Percentiles rank a stretch among this genome's conserved stretches.
These are phyloP conservation scores for Acromyrmex echinatior DNA, from an alignment of 1,140 invertebrate genomes.

Conservation along the genomic window DNA sequence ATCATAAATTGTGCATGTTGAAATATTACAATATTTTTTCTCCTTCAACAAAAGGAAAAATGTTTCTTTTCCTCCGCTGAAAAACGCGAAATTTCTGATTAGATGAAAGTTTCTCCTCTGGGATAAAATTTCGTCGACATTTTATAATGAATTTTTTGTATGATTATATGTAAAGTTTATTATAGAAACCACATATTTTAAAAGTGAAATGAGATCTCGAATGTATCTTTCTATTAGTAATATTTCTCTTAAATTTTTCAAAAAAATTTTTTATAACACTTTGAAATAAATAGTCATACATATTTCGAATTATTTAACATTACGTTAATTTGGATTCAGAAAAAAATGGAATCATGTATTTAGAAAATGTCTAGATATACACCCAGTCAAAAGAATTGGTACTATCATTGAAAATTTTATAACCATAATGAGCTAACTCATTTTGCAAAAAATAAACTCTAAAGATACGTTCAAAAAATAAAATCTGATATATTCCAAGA, in stretches of 20 bases:
- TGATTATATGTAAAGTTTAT: not conserved
- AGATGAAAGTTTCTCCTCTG: not conserved
- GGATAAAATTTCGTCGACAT: not conserved
- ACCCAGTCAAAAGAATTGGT: no score
- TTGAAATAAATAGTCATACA: no score
- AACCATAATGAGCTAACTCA: no score
- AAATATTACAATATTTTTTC: constrained; percentile 9
- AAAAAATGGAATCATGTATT: no score
- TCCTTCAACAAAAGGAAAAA: not conserved
- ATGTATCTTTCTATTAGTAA: not conserved
- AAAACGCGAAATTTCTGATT: constrained; percentile 16
- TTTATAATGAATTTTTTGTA: not conserved
- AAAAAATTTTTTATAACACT: not conserved
- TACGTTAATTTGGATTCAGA: no score
- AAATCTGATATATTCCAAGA: no score
- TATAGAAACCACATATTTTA: not conserved
- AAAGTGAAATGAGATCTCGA: not conserved
- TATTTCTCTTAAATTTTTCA: not conserved
- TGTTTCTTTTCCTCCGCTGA: not conserved
- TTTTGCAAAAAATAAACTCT: no score
- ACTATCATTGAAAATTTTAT: no score
- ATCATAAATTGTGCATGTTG: constrained; percentile 42
- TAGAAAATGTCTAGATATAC: no score
- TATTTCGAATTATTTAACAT: no score
- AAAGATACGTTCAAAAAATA: no score